Conservation (phyloP, 2,888 invertebrate genomes). For the Oxyteleia sp. region DNA sequence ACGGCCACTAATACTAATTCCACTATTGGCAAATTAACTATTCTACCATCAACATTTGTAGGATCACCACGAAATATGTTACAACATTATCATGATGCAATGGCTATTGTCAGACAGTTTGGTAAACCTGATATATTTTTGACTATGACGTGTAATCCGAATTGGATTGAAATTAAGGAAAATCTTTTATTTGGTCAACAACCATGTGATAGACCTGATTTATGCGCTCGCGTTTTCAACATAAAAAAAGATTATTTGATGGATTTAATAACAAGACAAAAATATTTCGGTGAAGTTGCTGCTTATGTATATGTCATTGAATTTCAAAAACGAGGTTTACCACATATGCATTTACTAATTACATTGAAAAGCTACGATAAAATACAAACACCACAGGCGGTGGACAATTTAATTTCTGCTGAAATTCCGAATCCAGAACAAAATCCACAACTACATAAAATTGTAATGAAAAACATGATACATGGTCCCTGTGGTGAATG, state of each 20-base stretch:
- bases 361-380: constrained; percentile 34
- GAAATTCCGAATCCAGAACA: constrained; percentile 78
- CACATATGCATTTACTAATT: neutral
- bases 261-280: neutral
- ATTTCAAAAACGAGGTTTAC: neutral
- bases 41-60: constrained; percentile 17
- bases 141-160: neutral
- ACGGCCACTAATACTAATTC: constrained; percentile 9
- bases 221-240: constrained; percentile 47
- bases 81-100: neutral
- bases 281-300: neutral
- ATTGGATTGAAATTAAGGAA: neutral
- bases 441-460: constrained; percentile 78
- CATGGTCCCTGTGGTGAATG: constrained; percentile 72
- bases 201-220: constrained; percentile 55
- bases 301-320: neutral
- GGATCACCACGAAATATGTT: constrained; percentile 7
- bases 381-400: constrained; percentile 68
- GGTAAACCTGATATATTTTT: neutral
- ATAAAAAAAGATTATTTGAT: constrained; percentile 51
- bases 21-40: neutral
- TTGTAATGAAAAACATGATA: constrained; percentile 82
- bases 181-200: constrained; percentile 16
- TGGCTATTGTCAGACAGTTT: constrained; percentile 1
- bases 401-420: too few relatives aligned